Evolutionary conservation across 1,140 invertebrate genomes (phyloP), one percentile per base, ranked within the genome.

Genomic region (Druon quercuslanigerum): DNA sequence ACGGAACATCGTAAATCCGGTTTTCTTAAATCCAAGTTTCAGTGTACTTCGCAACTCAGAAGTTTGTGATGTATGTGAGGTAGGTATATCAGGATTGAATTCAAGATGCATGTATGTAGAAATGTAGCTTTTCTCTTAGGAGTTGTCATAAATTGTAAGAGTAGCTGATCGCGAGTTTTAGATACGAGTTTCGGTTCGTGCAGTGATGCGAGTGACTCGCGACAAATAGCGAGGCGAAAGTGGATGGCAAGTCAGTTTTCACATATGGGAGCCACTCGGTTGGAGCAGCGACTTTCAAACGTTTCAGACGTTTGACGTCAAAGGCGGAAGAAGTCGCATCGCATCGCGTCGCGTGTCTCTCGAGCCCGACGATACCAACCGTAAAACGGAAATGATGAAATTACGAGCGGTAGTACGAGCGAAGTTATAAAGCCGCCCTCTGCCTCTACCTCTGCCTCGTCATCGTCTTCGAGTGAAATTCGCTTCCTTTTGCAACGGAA

Each of bases 291-390:
- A 83, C 79, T 82, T 80, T 77, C 78, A 81, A 82, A 82, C 81
- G 82, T 84, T 84, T 83, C 79, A 78, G 78, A 81, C 76, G 80
- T 84, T 84, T 83, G 81, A 84, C 80, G 79, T 81, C 81, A 81
- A 75, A 81, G 80, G 77, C 79, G 79, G 77, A 79, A 83, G 77
- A 83, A 81, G 77, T 46, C 40, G 40, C 40, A 46, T 46, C 40
- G 8, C 40, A 46, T 83, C 76, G 77, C 83, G 72, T 79, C 80
- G 79, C 75, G 75, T 79, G 77, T 81, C 77, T 78, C 81, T 79
- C 81, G 79, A 82, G 79, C 73, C 74, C 72, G 76, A 75, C 81
- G 78, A 82, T 79, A 73, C 77, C 75, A 75, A 79, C 80, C 76
- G 79, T 78, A 81, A 81, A 79, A 81, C 79, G 79, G 79, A 81